Evolutionary conservation across 2,113 vertebrate species (phyloP).

Genomic region (Mastomys natalensis): DNA sequence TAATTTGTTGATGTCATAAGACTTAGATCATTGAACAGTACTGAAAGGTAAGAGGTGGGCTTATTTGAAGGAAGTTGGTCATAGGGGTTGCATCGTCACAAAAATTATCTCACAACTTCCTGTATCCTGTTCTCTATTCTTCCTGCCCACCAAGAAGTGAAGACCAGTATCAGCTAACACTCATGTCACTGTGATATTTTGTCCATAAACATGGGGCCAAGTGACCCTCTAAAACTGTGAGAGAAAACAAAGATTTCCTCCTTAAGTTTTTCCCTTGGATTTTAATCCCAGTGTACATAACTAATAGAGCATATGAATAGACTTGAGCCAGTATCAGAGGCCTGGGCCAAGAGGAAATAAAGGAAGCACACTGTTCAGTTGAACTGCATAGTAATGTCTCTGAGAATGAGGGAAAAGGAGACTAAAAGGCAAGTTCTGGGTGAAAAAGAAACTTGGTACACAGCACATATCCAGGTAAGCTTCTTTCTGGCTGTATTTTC

Average conservation of each 20-base stretch:
- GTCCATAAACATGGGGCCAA: not conserved
- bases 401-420: not conserved
- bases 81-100: too few species aligned
- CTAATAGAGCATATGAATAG: not conserved
- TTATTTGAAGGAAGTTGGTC: not conserved
- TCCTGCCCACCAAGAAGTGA: not conserved
- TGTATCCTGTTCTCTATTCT: not conserved
- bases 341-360: not conserved
- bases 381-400: not conserved
- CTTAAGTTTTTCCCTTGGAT: not conserved
- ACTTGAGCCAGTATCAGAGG: not conserved
- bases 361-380: not conserved
- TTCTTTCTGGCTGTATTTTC: not conserved
- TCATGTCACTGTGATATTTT: not conserved
- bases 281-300: not conserved
- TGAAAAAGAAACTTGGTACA: not conserved
- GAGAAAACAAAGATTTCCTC: not conserved
- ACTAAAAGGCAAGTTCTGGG: not conserved
- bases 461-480: not conserved
- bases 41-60: too few species aligned
- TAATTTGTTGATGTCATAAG: not conserved
- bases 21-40: too few species aligned
- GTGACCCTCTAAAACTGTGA: not conserved
- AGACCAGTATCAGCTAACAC: not conserved
- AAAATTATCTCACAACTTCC: not conserved